Conservation (phyloP, 2,113 vertebrate genomes). For the Crocuta crocuta region DNA sequence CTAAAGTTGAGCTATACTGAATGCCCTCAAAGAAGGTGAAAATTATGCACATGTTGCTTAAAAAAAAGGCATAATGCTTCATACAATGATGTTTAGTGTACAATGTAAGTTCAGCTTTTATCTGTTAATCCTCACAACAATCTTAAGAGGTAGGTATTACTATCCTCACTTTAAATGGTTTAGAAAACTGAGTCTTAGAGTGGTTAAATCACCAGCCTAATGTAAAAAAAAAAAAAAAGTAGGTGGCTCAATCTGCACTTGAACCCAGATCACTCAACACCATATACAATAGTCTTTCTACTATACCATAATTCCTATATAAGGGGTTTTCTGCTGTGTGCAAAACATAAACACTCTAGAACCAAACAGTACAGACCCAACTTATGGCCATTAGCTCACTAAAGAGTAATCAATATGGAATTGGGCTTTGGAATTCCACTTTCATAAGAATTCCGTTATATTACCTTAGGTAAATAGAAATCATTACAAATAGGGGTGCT, state of each 20-base stretch:
- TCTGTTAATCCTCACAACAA: conserved; percentile 13
- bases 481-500: not conserved
- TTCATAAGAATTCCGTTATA: conserved; percentile 29
- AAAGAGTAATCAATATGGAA: conserved; percentile 42
- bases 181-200: conserved; percentile 42
- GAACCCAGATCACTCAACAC: not conserved
- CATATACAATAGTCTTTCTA: not conserved
- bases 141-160: not conserved
- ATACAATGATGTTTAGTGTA: not conserved
- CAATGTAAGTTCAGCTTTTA: not conserved
- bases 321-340: not conserved
- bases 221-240: not conserved
- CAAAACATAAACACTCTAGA: not conserved
- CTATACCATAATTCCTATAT: not conserved
- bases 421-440: not conserved
- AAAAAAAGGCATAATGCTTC: conserved; percentile 6
- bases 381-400: not conserved
- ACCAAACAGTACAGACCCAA: conserved; percentile 1
- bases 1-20: not conserved
- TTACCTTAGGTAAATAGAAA: conserved; percentile 41
- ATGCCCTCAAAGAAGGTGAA: not conserved
- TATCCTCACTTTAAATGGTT: not conserved
- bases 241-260: conserved; percentile 29
- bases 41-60: not conserved
- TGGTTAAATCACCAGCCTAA: not conserved